A percentile compares a stretch with the other conserved stretches of the same genome.
These are phyloP conservation scores for Plutella xylostella DNA, from an alignment of 2,888 invertebrate genomes.

Conservation along the genomic window DNA sequence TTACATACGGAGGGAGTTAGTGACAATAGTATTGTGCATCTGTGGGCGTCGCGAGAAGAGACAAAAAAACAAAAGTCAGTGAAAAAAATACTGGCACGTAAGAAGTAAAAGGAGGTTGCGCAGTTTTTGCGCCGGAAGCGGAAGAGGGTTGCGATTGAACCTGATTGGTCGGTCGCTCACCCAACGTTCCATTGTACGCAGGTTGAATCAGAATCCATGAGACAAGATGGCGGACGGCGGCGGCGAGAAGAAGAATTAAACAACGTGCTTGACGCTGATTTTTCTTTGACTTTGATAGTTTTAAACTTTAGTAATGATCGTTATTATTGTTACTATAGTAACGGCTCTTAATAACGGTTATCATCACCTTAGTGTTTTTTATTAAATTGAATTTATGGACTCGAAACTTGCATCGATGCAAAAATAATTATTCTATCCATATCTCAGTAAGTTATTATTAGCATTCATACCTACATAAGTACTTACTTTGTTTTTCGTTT, in stretches of 20 bases:
- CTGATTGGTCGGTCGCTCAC: slow-evolving; percentile 55
- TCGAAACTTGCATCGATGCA: too few relatives aligned
- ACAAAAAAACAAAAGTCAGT: background rate
- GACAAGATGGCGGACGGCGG: slow-evolving; percentile 11
- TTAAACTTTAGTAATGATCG: too few relatives aligned
- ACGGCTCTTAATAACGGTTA: too few relatives aligned
- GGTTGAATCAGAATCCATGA: slow-evolving; percentile 67
- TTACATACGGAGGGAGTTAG: slow-evolving; percentile 50
- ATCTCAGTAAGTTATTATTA: too few relatives aligned
- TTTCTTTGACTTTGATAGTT: too few relatives aligned
- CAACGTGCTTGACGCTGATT: too few relatives aligned
- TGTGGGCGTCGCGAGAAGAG: slow-evolving; percentile 45
- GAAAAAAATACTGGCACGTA: background rate
- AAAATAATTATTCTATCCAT: too few relatives aligned
- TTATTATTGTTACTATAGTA: too few relatives aligned
- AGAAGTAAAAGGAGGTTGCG: slow-evolving; percentile 21
- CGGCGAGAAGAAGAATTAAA: background rate
- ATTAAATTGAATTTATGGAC: too few relatives aligned
- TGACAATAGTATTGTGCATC: slow-evolving; percentile 64
- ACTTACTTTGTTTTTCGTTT: too few relatives aligned
- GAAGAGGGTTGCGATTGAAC: slow-evolving; percentile 62
- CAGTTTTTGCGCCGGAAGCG: slow-evolving; percentile 56
- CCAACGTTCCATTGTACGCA: slow-evolving; percentile 59
- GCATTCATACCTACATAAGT: too few relatives aligned
- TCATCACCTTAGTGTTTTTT: too few relatives aligned